Evolutionary conservation across 2,797 vertebrate genomes (phyloP), one percentile per base, ranked within the genome.

Genomic region (Cichlasoma orientale): DNA sequence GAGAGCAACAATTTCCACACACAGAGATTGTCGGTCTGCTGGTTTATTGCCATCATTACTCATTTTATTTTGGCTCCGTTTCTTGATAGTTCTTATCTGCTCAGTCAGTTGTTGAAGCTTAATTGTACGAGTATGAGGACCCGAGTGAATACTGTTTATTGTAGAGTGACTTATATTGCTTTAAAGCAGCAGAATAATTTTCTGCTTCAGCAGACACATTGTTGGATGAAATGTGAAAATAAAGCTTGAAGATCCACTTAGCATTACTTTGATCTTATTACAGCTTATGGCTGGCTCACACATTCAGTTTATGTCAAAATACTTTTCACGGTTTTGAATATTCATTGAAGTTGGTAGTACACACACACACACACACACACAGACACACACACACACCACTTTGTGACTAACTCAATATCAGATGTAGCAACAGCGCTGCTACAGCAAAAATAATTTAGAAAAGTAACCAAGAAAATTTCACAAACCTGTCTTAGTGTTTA

Each of bases 201-300:
- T 94, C 86, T 88, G 91, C 90, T 90, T 89, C 75, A 87, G 89
- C 78, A 87, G 91, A 89, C 92, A 92, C 90, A 91, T 92, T 94
- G 94, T 94, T 92, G 93, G 88, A 86, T 90, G 86, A 91, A 93
- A 94, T 89, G 89, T 88, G 88, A 87, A 93, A 93, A 91, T 92
- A 95, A 95, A 89, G 90, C 93, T 92, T 84, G 90, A 83, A 95
- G 92, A 95, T 95, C 93, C 92, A 95, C 93, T 95, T 95, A 93
- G 90, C 91, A 88, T 94, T 89, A 89, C 94, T 95, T 95, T 95
- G 93, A 96, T 95, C 93, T 94, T 91, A 94, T 95, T 95, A 93
- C 86, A 89, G 92, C 90, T 94, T 90, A 92, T 84, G 90, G 86
- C 88, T 78, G 88, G 84, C 92, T 84, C 89, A 82, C 76, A 75